These are phyloP conservation scores for Anguilla marmorata DNA, from an alignment of 2,797 vertebrate genomes.

Conservation along the genomic window DNA sequence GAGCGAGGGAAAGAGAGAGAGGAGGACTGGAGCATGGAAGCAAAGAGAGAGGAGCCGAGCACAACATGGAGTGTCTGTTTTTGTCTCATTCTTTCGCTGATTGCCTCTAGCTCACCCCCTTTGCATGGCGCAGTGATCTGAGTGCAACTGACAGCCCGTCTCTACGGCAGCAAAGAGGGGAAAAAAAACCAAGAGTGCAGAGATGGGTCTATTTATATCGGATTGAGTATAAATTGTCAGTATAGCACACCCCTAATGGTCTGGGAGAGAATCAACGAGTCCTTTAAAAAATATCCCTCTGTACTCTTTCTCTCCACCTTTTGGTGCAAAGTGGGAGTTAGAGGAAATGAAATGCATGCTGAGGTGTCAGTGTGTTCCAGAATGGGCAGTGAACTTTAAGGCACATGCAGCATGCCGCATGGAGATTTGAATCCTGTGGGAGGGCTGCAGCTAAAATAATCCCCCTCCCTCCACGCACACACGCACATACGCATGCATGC, in stretches of 20 bases:
- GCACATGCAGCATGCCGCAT: too few species aligned
- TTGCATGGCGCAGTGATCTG: conserved; percentile 51
- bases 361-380: neutral
- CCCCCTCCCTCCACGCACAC: conserved; percentile 31
- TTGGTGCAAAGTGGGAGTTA: conserved; percentile 36
- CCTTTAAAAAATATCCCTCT: conserved; percentile 46
- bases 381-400: neutral
- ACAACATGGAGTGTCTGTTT: conserved; percentile 60
- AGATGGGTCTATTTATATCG: conserved; percentile 47
- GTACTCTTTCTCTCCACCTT: conserved; percentile 39
- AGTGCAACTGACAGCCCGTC: conserved; percentile 46
- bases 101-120: conserved; percentile 67
- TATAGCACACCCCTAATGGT: conserved; percentile 60
- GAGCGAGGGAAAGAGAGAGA: conserved; percentile 12
- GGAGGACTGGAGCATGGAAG: conserved; percentile 17
- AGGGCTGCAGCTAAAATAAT: conserved; percentile 60
- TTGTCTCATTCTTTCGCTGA: conserved; percentile 68
- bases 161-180: conserved; percentile 48
- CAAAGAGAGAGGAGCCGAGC: conserved; percentile 27
- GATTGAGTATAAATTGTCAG: conserved; percentile 52
- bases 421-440: neutral
- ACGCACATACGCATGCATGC: conserved; percentile 36
- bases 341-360: conserved; percentile 17
- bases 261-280: conserved; percentile 47
- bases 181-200: conserved; percentile 36